These are phyloP conservation scores for Drosophila miranda DNA, from an alignment of 1,140 invertebrate species.

Conservation along the genomic window DNA sequence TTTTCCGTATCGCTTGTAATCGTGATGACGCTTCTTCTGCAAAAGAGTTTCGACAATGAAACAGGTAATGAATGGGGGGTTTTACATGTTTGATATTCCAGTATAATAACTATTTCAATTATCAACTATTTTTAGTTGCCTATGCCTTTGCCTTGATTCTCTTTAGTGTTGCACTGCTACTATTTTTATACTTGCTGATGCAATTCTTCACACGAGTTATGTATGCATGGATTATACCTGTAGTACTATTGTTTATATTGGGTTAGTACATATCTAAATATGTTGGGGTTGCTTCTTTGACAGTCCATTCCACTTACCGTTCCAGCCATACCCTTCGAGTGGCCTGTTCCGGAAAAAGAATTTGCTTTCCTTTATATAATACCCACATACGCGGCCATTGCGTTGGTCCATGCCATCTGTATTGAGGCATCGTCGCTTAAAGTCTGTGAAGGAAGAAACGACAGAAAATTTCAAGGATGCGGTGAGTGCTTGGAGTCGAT, in stretches of 20 bases:
- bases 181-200: constrained; percentile 29
- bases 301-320: no score
- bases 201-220: constrained; percentile 3
- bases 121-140: constrained; percentile 3
- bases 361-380: constrained; percentile 12
- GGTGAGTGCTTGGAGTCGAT: background rate
- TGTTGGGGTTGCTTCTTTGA: no score
- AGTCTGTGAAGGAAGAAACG: background rate
- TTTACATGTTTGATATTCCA: no score
- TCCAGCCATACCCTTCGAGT: constrained; percentile 15
- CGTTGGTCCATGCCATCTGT: constrained; percentile 10
- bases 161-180: constrained; percentile 15
- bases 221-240: constrained; percentile 25
- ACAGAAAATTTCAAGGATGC: background rate
- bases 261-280: background rate
- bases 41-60: constrained; percentile 2
- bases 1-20: background rate
- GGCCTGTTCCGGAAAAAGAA: background rate
- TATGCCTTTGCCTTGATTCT: constrained; percentile 13
- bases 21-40: background rate
- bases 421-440: background rate
- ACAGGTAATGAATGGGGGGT: background rate
- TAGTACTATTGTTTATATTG: constrained; percentile 7
- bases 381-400: constrained; percentile 6
- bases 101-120: background rate